Conservation (phyloP, 2,888 invertebrate species). For the Coenonympha arcania region DNA sequence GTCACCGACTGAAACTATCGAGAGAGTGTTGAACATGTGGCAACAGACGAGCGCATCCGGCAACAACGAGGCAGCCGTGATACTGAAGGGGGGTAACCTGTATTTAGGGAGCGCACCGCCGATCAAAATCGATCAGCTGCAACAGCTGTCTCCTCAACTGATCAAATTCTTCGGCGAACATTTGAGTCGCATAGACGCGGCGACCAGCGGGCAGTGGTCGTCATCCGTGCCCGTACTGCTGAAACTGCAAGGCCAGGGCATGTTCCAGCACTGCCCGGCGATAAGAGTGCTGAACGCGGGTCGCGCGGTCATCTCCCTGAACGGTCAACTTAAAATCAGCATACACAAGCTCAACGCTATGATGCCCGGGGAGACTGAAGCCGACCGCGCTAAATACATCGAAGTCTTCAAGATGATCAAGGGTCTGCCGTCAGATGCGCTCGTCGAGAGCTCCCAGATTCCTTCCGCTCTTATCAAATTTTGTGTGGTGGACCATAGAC, state of each 20-base stretch:
- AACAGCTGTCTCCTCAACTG: constrained; percentile 25
- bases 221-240: constrained; percentile 27
- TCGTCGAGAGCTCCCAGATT: constrained; percentile 14
- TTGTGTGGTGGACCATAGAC: constrained; percentile 23
- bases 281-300: constrained; percentile 27
- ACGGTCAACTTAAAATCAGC: constrained; percentile 32
- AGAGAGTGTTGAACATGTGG: constrained; percentile 29
- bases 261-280: constrained; percentile 27
- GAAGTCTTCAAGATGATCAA: constrained; percentile 23
- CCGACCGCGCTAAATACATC: no score
- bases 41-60: constrained; percentile 20
- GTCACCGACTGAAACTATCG: constrained; percentile 27
- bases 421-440: constrained; percentile 16
- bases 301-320: constrained; percentile 29
- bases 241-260: constrained; percentile 30
- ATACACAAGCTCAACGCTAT: constrained; percentile 31
- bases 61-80: constrained; percentile 18
- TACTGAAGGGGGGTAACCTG: constrained; percentile 26
- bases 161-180: constrained; percentile 31
- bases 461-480: constrained; percentile 16
- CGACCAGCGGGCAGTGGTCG: constrained; percentile 26
- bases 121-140: constrained; percentile 28
- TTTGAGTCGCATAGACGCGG: constrained; percentile 28
- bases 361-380: constrained; percentile 20
- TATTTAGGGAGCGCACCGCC: constrained; percentile 32